Percentiles rank a stretch among this genome's conserved stretches.
phyloP scores from a whole-genome alignment of 2,113 vertebrate species.

The Cepphus grylle region DNA sequence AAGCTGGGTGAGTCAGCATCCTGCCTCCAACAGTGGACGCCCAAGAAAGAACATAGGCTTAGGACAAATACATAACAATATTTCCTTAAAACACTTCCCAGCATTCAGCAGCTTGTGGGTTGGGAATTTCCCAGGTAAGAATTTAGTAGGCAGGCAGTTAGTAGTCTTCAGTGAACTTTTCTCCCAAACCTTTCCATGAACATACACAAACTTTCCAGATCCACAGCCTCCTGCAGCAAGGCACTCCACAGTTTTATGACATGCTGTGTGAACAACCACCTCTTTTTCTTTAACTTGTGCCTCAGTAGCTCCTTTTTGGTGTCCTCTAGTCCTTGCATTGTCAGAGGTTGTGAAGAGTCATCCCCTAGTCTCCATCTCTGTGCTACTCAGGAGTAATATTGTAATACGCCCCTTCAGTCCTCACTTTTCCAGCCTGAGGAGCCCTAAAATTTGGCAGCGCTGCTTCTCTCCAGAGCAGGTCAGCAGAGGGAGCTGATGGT shows the following conservation, averaged over 20 bases:
- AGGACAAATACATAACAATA: background rate
- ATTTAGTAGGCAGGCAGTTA: background rate
- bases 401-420: background rate
- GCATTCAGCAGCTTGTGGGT: background rate
- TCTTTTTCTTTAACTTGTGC: background rate
- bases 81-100: conserved; percentile 39
- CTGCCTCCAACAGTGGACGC: conserved; percentile 26
- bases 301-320: background rate
- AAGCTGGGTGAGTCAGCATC: conserved; percentile 53
- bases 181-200: background rate
- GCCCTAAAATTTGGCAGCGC: background rate
- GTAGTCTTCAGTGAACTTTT: background rate
- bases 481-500: conserved; percentile 58
- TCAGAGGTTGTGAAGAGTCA: background rate
- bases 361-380: background rate
- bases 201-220: background rate
- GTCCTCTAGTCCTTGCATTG: background rate
- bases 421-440: background rate
- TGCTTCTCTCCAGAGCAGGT: background rate
- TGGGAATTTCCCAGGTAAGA: conserved; percentile 41
- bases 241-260: background rate
- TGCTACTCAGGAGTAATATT: background rate
- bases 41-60: conserved; percentile 12
- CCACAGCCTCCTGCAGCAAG: background rate
- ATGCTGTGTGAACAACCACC: background rate